These are phyloP conservation scores for Ia io DNA, from an alignment of 2,113 vertebrate species.

Conservation along the genomic window DNA sequence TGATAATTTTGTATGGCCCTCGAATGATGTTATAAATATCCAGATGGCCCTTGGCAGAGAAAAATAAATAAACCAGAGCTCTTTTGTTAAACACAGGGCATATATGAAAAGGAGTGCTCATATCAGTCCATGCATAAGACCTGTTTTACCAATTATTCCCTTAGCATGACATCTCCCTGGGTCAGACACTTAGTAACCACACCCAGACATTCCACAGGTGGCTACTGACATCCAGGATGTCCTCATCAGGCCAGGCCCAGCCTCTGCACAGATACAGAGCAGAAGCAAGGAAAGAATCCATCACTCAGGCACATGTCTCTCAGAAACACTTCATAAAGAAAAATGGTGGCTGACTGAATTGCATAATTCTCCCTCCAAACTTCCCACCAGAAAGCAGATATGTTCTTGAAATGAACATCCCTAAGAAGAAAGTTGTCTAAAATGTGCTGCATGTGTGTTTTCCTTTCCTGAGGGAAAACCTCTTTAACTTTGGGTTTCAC, in stretches of 20 bases:
- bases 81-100: not conserved
- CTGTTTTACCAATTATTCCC: not conserved
- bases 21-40: no score
- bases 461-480: conserved; percentile 80
- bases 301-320: conserved; percentile 58
- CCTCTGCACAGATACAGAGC: not conserved
- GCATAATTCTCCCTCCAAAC: conserved; percentile 46
- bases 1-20: no score
- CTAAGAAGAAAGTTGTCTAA: conserved; percentile 75
- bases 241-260: not conserved
- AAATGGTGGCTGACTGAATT: conserved; percentile 62
- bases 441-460: conserved; percentile 75
- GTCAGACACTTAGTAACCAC: not conserved
- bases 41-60: not conserved
- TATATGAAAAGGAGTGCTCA: not conserved
- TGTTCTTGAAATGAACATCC: conserved; percentile 72
- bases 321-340: conserved; percentile 70
- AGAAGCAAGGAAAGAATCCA: conserved; percentile 21
- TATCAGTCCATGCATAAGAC: not conserved
- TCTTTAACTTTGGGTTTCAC: conserved; percentile 81
- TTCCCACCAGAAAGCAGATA: conserved; percentile 51
- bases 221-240: not conserved
- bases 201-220: not conserved
- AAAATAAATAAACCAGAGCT: not conserved
- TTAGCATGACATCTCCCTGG: not conserved